Base-by-base conservation (phyloP, 2,797 vertebrate genomes). In the Chiloscyllium punctatum region DNA sequence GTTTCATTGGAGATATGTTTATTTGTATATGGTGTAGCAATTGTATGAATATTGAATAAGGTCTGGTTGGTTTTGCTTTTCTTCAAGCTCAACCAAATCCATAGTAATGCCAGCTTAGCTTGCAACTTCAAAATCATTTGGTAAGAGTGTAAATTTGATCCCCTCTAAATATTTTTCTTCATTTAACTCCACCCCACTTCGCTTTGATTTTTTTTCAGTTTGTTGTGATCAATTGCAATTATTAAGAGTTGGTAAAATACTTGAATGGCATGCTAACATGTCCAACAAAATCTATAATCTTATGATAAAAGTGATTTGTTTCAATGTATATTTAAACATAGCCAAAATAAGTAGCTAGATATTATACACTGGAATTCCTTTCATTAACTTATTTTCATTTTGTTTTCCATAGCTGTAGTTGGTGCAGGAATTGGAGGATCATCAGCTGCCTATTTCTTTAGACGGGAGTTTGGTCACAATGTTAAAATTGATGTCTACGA, bases 391-490 rank as follows among this genome's bases (percentile, higher is more conserved):
- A 48, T 27, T 62, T 62, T 62, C 7, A 62, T 30, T 42, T 71
- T 74, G 30, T 91, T 25, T 66, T 25, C 96, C 84, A 72, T 97
- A 99, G 99, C 99, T 30, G 98, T 99, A 96, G 96, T 99, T 2
- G 99, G 99, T 30, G 98, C 98, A 0, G 99, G 99, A 57, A 98
- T 99, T 30, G 99, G 99, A 66, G 99, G 99, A 96, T 99, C 98
- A 1, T 98, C 99, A 0, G 97, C 98, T 1, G 98, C 98, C 33
- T 98, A 99, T 96, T 99, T 99, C 97, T 97, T 99, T 95, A 98
- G 99, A 96, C 99, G 99, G 97, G 98, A 99, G 96, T 99, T 99
- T 96, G 99, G 99, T 92, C 98, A 98, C 0, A 98, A 98, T 96
- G 98, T 99, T 95, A 98, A 98, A 96, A 98, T 99, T 87, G 99